These are phyloP conservation scores for Lindbergichthys nudifrons DNA, from an alignment of 2,797 vertebrate species.

Conservation along the genomic window DNA sequence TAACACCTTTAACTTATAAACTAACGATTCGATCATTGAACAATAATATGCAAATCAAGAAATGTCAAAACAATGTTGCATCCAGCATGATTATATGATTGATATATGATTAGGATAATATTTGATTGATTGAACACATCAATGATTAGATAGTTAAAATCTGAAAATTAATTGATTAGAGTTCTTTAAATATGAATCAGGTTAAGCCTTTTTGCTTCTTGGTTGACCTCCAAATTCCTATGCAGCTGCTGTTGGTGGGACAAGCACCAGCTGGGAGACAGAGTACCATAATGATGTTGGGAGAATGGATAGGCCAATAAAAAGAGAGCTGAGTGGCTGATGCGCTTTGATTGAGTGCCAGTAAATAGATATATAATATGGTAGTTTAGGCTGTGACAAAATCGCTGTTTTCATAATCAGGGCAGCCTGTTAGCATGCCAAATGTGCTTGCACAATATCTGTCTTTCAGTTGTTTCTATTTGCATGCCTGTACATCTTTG, in stretches of 20 bases:
- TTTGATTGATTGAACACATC: conserved; percentile 26
- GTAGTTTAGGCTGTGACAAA: conserved; percentile 55
- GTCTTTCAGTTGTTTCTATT: conserved; percentile 32
- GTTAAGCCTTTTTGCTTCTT: conserved; percentile 12
- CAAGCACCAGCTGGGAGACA: conserved; percentile 34
- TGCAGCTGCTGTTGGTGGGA: conserved; percentile 33
- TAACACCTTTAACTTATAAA: not conserved
- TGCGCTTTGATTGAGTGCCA: conserved; percentile 60
- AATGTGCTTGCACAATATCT: conserved; percentile 4
- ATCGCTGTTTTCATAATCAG: conserved; percentile 49
- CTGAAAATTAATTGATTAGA: not conserved
- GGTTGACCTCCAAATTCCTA: conserved; percentile 31
- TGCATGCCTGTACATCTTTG: conserved; percentile 55
- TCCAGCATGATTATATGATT: conserved; percentile 6
- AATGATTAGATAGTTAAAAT: conserved; percentile 17
- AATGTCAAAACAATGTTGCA: not conserved
- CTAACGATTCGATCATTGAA: not conserved
- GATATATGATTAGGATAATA: not conserved
- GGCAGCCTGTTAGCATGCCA: conserved; percentile 35
- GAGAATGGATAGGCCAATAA: conserved; percentile 46
- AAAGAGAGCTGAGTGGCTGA: conserved; percentile 51
- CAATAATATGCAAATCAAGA: not conserved
- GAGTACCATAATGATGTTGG: conserved; percentile 33
- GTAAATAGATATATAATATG: conserved; percentile 41
- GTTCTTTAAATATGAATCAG: conserved; percentile 11